phyloP scores from a whole-genome alignment of 2,797 vertebrate genomes.

The Mormyrops boulengeri region DNA sequence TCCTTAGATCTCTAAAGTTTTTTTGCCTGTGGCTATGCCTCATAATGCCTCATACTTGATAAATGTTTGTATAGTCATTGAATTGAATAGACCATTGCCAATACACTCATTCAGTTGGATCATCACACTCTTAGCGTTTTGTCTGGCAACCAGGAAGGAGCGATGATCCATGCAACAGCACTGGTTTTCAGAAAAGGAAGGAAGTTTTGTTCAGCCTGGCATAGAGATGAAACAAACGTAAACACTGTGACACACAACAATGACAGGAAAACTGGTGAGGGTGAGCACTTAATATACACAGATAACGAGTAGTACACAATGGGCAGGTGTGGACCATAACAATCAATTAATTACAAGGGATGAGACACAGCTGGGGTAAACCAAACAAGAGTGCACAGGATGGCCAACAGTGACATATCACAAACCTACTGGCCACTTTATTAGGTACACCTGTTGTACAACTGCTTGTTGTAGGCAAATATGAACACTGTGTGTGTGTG shows the following conservation, averaged over 20 bases:
- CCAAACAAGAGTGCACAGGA: background rate
- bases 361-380: background rate
- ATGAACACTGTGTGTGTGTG: too few species aligned
- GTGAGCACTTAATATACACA: background rate
- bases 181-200: background rate
- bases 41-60: conserved; percentile 10
- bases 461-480: background rate
- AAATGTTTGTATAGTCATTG: conserved; percentile 13
- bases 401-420: background rate
- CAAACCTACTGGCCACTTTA: background rate
- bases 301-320: background rate
- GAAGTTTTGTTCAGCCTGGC: background rate
- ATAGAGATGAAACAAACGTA: background rate
- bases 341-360: background rate
- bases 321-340: background rate
- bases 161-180: background rate
- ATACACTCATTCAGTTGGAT: conserved; percentile 3
- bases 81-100: background rate
- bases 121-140: background rate
- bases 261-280: background rate
- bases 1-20: conserved; percentile 2
- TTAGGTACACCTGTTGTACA: background rate
- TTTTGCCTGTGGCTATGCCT: conserved; percentile 18
- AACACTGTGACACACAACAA: background rate
- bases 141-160: background rate